A percentile compares a stretch with the other conserved stretches of the same genome.
Evolutionary conservation across 30 jellyfish, hydroid and myxozoan genomes (phyloP).

Genomic region (Hydractinia echinata): DNA sequence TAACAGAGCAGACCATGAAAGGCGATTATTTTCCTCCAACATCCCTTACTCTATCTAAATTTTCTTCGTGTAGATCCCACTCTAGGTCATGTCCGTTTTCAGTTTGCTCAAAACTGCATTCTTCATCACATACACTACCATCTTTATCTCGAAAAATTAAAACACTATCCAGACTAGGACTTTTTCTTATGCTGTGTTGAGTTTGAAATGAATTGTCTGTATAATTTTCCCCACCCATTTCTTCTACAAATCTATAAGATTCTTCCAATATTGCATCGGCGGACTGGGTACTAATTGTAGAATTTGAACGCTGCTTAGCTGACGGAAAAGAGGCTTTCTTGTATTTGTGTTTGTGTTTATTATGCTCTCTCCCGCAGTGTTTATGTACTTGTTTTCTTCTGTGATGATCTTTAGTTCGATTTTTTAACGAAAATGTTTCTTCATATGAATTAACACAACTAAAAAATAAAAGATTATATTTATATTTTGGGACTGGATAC

Average conservation of each 20-base stretch:
- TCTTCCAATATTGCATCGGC: slow-evolving; percentile 12
- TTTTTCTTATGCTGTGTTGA: not conserved
- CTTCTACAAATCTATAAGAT: not conserved
- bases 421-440: not conserved
- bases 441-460: not conserved
- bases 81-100: slow-evolving; percentile 13
- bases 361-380: not conserved
- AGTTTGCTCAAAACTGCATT: not conserved
- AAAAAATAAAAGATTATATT: not conserved
- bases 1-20: not conserved
- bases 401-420: slow-evolving; percentile 13
- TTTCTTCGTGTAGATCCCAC: slow-evolving; percentile 37
- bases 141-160: not conserved
- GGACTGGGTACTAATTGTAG: slow-evolving; percentile 10
- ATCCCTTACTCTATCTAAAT: slow-evolving; percentile 27
- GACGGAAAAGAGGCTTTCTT: not conserved
- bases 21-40: slow-evolving; percentile 6
- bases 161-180: not conserved
- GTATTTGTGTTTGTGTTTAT: not conserved
- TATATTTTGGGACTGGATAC: no score
- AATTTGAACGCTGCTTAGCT: slow-evolving; percentile 18
- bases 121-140: not conserved
- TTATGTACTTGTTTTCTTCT: not conserved
- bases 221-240: not conserved
- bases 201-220: not conserved